These are phyloP conservation scores for Myotis planiceps DNA, from an alignment of 2,797 vertebrate species.

Conservation along the genomic window DNA sequence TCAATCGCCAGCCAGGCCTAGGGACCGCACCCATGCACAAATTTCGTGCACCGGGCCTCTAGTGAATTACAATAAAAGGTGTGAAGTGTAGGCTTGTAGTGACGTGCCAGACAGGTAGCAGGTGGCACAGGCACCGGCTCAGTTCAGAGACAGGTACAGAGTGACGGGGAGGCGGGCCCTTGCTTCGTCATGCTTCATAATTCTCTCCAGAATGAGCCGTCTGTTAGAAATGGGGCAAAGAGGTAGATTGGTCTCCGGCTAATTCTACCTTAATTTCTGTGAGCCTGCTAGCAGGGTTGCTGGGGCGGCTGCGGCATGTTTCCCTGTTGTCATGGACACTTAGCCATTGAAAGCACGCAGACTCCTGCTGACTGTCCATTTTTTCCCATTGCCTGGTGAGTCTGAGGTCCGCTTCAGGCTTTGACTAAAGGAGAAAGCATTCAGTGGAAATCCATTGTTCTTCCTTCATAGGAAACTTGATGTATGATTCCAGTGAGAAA, in stretches of 20 bases:
- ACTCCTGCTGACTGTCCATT: slow-evolving; percentile 57
- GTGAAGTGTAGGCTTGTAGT: not conserved
- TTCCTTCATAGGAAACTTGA: not conserved
- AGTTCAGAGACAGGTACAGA: not conserved
- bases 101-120: not conserved
- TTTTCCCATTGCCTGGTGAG: slow-evolving; percentile 59
- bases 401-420: slow-evolving; percentile 52
- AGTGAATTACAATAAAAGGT: not conserved
- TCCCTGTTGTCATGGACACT: slow-evolving; percentile 79
- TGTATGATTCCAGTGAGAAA: not conserved
- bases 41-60: too few relatives aligned
- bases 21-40: too few relatives aligned
- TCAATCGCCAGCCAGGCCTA: too few relatives aligned
- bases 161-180: not conserved
- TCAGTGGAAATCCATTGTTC: not conserved
- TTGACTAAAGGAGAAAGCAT: slow-evolving; percentile 61
- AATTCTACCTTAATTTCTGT: slow-evolving; percentile 63
- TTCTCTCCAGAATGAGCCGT: not conserved
- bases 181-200: not conserved
- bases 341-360: slow-evolving; percentile 58
- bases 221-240: not conserved
- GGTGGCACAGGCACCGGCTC: not conserved
- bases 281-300: slow-evolving; percentile 49
- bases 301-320: slow-evolving; percentile 32
- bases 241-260: slow-evolving; percentile 28